phyloP scores from a whole-genome alignment of 2,797 vertebrate genomes.

The Borostomias antarcticus region DNA sequence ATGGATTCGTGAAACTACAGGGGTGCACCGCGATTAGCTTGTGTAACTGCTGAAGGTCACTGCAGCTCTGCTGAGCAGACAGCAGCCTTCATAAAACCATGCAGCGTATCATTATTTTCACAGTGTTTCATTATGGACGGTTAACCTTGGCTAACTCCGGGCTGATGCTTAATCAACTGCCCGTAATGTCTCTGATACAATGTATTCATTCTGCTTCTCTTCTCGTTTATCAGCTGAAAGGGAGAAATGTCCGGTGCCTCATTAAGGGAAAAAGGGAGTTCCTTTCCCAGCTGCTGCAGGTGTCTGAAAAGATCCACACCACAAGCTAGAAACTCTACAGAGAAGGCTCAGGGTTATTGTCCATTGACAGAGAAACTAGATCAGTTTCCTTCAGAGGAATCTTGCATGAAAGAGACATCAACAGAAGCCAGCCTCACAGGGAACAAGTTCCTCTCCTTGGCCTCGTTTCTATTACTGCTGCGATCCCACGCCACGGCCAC shows the following conservation, averaged over 20 bases:
- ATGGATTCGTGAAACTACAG: slow-evolving; percentile 63
- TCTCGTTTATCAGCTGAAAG: slow-evolving; percentile 58
- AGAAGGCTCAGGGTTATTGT: slow-evolving; percentile 11
- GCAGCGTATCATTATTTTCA: slow-evolving; percentile 79
- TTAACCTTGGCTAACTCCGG: slow-evolving; percentile 80
- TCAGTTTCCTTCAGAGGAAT: slow-evolving; percentile 51
- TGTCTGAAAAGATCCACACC: slow-evolving; percentile 57
- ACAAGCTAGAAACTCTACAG: slow-evolving; percentile 40
- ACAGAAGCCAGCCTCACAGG: slow-evolving; percentile 26
- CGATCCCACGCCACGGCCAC: slow-evolving; percentile 54
- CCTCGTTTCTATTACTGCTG: slow-evolving; percentile 58
- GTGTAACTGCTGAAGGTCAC: slow-evolving; percentile 74
- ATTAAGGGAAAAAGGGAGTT: slow-evolving; percentile 39
- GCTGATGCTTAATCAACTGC: slow-evolving; percentile 77
- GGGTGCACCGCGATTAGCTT: slow-evolving; percentile 66
- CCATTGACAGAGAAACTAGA: slow-evolving; percentile 31
- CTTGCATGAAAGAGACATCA: slow-evolving; percentile 50
- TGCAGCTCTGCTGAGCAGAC: slow-evolving; percentile 69
- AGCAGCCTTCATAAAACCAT: slow-evolving; percentile 78
- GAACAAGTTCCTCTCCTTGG: slow-evolving; percentile 44
- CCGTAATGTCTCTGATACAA: slow-evolving; percentile 71
- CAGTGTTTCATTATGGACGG: slow-evolving; percentile 79
- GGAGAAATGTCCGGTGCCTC: slow-evolving; percentile 41
- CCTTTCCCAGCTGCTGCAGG: slow-evolving; percentile 46
- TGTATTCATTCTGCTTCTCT: slow-evolving; percentile 69